Evolutionary conservation across 1,140 invertebrate species (phyloP).

Genomic region (Ips typographus): DNA sequence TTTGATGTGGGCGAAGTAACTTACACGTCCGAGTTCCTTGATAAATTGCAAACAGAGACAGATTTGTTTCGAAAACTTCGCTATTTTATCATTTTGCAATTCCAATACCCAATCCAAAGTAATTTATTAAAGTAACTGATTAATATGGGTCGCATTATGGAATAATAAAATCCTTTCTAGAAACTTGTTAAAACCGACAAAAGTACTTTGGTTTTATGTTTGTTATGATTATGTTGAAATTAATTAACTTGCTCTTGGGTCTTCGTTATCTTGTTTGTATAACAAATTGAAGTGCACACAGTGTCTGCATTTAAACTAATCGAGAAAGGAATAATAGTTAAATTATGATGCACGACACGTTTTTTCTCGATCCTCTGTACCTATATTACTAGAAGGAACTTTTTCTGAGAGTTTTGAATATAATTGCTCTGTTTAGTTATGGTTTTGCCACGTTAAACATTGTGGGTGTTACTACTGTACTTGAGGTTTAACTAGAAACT

Average conservation of each 20-base stretch:
- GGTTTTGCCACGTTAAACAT: background rate
- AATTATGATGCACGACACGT: constrained; percentile 11
- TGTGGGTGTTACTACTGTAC: background rate
- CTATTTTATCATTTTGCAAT: no score
- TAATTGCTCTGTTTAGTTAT: background rate
- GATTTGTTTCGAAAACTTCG: no score
- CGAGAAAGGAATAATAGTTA: constrained; percentile 12
- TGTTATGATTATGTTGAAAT: constrained; percentile 17
- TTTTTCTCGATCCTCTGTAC: background rate
- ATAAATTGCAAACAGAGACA: background rate
- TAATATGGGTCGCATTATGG: no score
- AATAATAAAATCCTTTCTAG: no score
- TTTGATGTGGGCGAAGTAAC: background rate
- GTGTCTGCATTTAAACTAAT: constrained; percentile 11
- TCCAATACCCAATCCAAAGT: no score
- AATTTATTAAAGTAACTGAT: no score
- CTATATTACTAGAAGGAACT: background rate
- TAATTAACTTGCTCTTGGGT: constrained; percentile 3
- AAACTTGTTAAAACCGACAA: background rate
- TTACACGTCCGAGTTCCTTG: constrained; percentile 1
- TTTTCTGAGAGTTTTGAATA: constrained; percentile 2
- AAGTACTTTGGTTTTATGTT: constrained; percentile 2
- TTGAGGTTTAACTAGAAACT: background rate
- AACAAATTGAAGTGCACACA: constrained; percentile 15
- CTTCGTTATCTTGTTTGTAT: constrained; percentile 16